Base-by-base conservation (phyloP, 2,797 vertebrate species). In the Eospalax fontanierii region DNA sequence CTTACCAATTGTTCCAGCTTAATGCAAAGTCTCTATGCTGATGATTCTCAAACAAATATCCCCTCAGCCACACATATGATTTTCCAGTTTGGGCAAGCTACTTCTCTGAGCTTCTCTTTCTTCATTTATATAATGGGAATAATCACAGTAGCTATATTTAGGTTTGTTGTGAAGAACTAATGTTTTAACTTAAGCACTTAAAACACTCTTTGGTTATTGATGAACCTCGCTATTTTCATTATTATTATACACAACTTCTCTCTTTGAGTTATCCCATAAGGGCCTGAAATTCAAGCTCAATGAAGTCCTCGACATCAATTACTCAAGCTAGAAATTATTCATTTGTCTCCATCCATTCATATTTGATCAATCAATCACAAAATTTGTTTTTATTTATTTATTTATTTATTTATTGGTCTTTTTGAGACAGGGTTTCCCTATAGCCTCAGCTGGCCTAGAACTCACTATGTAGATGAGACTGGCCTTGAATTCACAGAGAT, bases 261-360 rank as follows among this genome's bases (percentile, higher is more conserved):
- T 84, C 46, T n/a, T 89, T 46, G n/a, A 19, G 33, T 80, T n/a
- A 21, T 22, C 30, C 80, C 54, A 6, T n/a, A 50, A 79, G 15
- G 61, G n/a, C 4, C 59, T 83, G 65, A 82, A 95, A 79, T 14
- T 59, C 35, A 75, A 59, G 38, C 21, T 93, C 43, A 65, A 0
- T 35, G 12, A 82, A 35, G 40, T 0, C 12, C 66, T 59, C 30
- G 35, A 18, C 35, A 38, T 66, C n/a, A 79, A 83, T 85, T 63
- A 66, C 12, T 87, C 82, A 80, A 82, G 38, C n/a, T 5, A 63
- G 28, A 92, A 94, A 87, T 40, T 63, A 80, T 70, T 65, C 5
- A 35, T 87, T 94, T 24, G 68, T 35, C 8, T 89, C 0, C 24
- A 70, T 91, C 40, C 35, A 16, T 8, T 28, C 21, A 84, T 30